A percentile compares a stretch with the other conserved stretches of the same genome.
Conservation (phyloP, 1,140 invertebrate genomes). For the Drosophila takahashii region DNA sequence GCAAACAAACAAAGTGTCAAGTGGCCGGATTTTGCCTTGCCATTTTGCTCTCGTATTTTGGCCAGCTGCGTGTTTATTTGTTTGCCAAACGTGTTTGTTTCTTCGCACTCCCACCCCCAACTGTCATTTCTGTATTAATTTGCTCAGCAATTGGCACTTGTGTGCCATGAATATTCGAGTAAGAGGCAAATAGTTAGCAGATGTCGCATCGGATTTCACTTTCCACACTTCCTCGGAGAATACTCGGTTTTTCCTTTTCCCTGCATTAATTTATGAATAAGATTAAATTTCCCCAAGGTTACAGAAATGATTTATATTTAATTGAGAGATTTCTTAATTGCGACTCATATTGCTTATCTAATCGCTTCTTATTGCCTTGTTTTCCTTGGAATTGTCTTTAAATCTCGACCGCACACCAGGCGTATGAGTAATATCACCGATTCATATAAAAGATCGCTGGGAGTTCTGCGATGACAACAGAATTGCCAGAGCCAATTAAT, state of each 20-base stretch:
- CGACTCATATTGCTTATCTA: constrained; percentile 24
- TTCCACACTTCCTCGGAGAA: constrained; percentile 18
- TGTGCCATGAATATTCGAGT: constrained; percentile 15
- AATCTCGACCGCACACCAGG: constrained; percentile 41
- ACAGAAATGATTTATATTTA: neutral
- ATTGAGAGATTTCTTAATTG: constrained; percentile 8
- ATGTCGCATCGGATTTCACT: constrained; percentile 19
- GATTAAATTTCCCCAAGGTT: neutral
- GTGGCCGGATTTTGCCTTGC: constrained; percentile 37
- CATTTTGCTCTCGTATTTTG: constrained; percentile 34
- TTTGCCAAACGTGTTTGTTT: constrained; percentile 48
- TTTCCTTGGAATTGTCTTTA: constrained; percentile 58
- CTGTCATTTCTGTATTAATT: constrained; percentile 18
- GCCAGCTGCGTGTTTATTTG: constrained; percentile 41
- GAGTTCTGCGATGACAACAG: constrained; percentile 11
- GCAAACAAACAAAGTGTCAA: constrained; percentile 41
- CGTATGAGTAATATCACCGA: constrained; percentile 64
- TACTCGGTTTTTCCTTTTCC: neutral
- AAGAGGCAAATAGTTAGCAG: constrained; percentile 15
- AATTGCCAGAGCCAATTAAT: constrained; percentile 16
- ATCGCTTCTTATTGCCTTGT: constrained; percentile 22
- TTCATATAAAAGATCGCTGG: constrained; percentile 18
- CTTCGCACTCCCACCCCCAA: neutral
- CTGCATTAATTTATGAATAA: neutral
- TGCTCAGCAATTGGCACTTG: constrained; percentile 24